Conservation (phyloP, 2,797 vertebrate species). For the Decapterus maruadsi region DNA sequence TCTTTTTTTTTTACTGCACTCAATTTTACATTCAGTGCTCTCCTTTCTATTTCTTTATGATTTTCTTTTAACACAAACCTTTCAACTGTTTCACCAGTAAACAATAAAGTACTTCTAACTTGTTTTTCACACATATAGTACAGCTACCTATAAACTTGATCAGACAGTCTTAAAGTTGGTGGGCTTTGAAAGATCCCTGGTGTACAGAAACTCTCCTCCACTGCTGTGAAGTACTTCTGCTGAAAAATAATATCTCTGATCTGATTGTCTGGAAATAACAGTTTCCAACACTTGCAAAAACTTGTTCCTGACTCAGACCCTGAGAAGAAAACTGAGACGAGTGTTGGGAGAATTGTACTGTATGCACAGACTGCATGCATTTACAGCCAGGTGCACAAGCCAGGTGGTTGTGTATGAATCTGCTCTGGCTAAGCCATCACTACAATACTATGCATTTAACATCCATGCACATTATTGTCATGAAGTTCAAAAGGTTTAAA, state of each 20-base stretch:
- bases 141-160: conserved; percentile 29
- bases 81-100: conserved; percentile 16
- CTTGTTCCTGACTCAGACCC: conserved; percentile 31
- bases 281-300: conserved; percentile 38
- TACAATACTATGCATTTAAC: not conserved
- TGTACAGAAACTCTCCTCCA: conserved; percentile 10
- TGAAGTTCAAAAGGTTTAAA: not conserved
- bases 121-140: conserved; percentile 8
- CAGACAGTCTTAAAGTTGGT: conserved; percentile 23
- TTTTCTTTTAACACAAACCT: conserved; percentile 3
- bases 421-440: not conserved
- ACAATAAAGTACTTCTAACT: conserved; percentile 10
- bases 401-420: not conserved
- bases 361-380: conserved; percentile 14
- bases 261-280: conserved; percentile 49
- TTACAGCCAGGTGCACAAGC: not conserved
- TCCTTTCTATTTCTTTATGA: conserved; percentile 14
- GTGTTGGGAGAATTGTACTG: conserved; percentile 1
- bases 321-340: conserved; percentile 20
- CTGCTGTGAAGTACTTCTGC: conserved; percentile 12
- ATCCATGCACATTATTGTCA: not conserved
- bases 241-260: conserved; percentile 50
- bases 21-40: conserved; percentile 2
- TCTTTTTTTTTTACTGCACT: conserved; percentile 11
- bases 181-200: conserved; percentile 19